A percentile compares a stretch with the other conserved stretches of the same genome.
phyloP scores from a whole-genome alignment of 2,888 invertebrate genomes.

The Agrotis puta region DNA sequence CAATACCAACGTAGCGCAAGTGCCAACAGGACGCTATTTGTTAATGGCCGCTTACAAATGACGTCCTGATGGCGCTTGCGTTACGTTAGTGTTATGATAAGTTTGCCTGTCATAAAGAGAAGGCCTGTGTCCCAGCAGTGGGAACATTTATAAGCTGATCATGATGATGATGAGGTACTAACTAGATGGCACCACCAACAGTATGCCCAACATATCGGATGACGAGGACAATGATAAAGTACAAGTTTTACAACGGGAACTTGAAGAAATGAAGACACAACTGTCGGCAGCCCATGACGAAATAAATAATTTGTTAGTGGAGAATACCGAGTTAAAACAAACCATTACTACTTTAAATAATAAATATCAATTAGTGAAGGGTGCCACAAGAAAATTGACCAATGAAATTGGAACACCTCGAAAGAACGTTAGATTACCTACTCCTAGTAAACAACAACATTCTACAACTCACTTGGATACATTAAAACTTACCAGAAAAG shows the following conservation, averaged over 20 bases:
- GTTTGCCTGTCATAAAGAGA: too few relatives aligned
- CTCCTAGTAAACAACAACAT: not conserved
- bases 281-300: constrained; percentile 9
- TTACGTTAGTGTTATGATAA: too few relatives aligned
- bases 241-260: not conserved
- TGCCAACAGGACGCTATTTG: too few relatives aligned
- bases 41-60: too few relatives aligned
- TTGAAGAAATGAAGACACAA: constrained; percentile 1
- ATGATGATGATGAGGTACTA: too few relatives aligned
- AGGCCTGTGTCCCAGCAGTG: too few relatives aligned
- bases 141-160: too few relatives aligned
- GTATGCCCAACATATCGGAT: too few relatives aligned
- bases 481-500: not conserved
- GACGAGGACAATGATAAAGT: constrained; percentile 7
- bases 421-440: constrained; percentile 4
- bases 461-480: not conserved
- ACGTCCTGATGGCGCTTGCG: too few relatives aligned
- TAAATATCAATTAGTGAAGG: constrained; percentile 8
- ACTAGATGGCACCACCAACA: too few relatives aligned
- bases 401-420: not conserved
- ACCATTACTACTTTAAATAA: not conserved
- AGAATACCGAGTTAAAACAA: constrained; percentile 4
- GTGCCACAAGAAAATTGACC: not conserved
- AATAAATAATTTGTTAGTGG: constrained; percentile 2
- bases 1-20: too few relatives aligned